Conservation (phyloP, 1,140 invertebrate genomes). For the Druon quercuslanigerum region DNA sequence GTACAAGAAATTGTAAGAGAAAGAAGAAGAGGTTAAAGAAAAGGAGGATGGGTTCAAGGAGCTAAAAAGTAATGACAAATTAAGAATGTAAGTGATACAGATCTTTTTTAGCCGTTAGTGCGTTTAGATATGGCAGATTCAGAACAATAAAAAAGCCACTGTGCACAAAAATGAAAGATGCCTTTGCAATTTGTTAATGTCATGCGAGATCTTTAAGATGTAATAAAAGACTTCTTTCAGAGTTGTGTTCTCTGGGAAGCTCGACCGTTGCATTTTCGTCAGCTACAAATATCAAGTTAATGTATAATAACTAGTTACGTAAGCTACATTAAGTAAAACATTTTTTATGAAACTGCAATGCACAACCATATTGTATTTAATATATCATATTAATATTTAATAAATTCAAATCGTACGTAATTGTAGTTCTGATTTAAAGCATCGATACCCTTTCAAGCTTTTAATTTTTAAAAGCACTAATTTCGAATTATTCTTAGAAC, state of each 20-base stretch:
- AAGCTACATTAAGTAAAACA: constrained; percentile 63
- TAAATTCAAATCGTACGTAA: constrained; percentile 60
- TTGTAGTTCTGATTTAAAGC: too few species aligned
- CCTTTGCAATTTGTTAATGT: too few species aligned
- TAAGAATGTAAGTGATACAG: not conserved
- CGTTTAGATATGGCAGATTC: too few species aligned
- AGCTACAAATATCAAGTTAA: constrained; percentile 54
- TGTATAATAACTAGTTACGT: constrained; percentile 44
- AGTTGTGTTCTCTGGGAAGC: not conserved
- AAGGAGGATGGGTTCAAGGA: constrained; percentile 38
- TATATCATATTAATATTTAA: constrained; percentile 67
- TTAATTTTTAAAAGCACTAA: too few species aligned
- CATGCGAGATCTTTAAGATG: too few species aligned
- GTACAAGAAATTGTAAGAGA: constrained; percentile 90
- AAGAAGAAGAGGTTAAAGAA: constrained; percentile 31
- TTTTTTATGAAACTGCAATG: constrained; percentile 74
- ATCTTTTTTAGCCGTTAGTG: too few species aligned
- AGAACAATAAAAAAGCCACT: too few species aligned
- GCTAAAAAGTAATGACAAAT: constrained; percentile 36
- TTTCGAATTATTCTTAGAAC: too few species aligned
- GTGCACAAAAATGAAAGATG: too few species aligned
- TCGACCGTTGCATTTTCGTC: constrained; percentile 43
- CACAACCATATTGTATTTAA: constrained; percentile 72
- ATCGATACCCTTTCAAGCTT: too few species aligned
- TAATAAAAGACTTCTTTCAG: too few species aligned